These are phyloP conservation scores for Parasteatoda lunata DNA, from an alignment of 2,888 invertebrate genomes.

Conservation along the genomic window DNA sequence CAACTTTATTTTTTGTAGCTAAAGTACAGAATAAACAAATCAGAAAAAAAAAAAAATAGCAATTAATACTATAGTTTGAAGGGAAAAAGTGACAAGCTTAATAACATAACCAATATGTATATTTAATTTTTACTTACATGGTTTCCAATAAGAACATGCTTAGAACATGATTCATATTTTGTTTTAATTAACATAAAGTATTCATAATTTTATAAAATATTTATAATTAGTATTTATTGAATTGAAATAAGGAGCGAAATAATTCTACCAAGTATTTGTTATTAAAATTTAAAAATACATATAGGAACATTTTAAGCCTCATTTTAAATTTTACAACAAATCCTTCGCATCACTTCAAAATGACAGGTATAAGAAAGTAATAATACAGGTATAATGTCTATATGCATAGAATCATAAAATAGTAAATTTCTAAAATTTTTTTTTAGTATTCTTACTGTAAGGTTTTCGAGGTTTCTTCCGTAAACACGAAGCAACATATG, in stretches of 20 bases:
- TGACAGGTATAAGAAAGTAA: conserved; percentile 2
- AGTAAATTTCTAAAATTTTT: too few relatives aligned
- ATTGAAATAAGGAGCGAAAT: neutral
- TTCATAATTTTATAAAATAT: too few relatives aligned
- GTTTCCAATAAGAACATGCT: too few relatives aligned
- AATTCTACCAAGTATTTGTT: neutral
- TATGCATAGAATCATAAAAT: too few relatives aligned
- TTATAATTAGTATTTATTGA: neutral
- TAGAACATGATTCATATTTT: neutral
- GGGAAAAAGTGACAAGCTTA: too few relatives aligned
- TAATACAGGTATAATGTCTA: neutral
- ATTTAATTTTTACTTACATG: too few relatives aligned
- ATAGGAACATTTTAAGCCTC: neutral
- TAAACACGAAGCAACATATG: conserved; percentile 97
- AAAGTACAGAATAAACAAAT: neutral
- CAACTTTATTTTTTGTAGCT: conserved; percentile 72
- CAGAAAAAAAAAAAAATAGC: too few relatives aligned
- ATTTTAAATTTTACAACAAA: neutral
- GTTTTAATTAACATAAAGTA: neutral
- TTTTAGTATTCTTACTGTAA: conserved; percentile 58
- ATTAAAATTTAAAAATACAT: neutral
- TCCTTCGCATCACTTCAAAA: neutral
- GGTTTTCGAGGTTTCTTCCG: conserved; percentile 98
- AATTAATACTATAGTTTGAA: too few relatives aligned
- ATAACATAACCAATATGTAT: too few relatives aligned